Conservation (phyloP, 2,888 invertebrate species). For the Augiades crinisus region DNA sequence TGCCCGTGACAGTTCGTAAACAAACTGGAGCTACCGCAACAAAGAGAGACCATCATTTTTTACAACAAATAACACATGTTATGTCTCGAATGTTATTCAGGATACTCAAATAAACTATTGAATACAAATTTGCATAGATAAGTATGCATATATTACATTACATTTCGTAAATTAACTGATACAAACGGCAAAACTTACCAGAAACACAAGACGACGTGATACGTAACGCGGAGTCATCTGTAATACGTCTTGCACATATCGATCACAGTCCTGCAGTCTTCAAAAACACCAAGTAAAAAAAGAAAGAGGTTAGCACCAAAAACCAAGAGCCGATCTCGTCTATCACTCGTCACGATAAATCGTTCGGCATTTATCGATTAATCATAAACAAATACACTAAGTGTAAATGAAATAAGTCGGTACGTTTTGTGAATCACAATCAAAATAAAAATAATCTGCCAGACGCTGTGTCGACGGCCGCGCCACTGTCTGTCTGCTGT, state of each 20-base stretch:
- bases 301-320: constrained; percentile 76
- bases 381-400: constrained; percentile 51
- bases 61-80: constrained; percentile 26
- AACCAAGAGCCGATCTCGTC: constrained; percentile 51
- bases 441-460: constrained; percentile 78
- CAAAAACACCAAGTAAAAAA: constrained; percentile 75
- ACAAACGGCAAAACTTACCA: constrained; percentile 55
- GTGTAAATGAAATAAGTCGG: constrained; percentile 43
- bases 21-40: constrained; percentile 81
- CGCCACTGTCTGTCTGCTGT: constrained; percentile 79
- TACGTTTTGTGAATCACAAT: constrained; percentile 73
- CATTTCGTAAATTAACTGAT: constrained; percentile 24
- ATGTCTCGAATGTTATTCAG: constrained; percentile 27
- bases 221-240: constrained; percentile 73
- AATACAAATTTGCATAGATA: constrained; percentile 34
- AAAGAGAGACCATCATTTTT: constrained; percentile 54
- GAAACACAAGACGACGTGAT: constrained; percentile 57
- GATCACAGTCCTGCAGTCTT: constrained; percentile 78
- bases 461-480: constrained; percentile 78
- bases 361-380: constrained; percentile 50
- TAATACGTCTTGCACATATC: constrained; percentile 79
- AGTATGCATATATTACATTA: constrained; percentile 31
- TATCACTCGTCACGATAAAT: constrained; percentile 59
- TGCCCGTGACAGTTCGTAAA: constrained; percentile 83
- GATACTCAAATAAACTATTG: constrained; percentile 37